Base-by-base conservation (phyloP, 2,113 vertebrate genomes). In the Xiphorhynchus elegans region DNA sequence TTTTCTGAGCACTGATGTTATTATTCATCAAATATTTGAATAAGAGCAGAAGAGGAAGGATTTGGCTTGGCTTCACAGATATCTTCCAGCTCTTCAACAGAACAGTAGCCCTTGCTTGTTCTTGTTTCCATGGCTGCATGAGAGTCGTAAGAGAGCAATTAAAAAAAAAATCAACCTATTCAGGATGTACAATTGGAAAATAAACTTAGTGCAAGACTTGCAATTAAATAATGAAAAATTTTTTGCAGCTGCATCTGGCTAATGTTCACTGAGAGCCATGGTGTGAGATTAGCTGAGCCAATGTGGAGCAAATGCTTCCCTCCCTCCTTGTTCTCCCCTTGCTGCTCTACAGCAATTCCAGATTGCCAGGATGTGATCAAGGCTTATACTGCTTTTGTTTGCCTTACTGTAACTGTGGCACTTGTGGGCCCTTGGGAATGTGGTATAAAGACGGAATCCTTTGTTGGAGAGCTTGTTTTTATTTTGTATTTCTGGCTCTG, bases 21-120 rank as follows among this genome's bases (percentile, higher is more conserved):
- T 40, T 82, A 21, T 44, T 60, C 58, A 37, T 73, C 87, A 62
- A 69, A 79, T 84, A 39, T 62, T 93, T 69, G 91, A 84, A 17
- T 11, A 20, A 46, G 69, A 52, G 64, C 78, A 63, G 29, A 28
- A 56, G 18, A 74, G 69, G 52, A 84, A 44, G 68, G 31, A 3
- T 49, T 68, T 95, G 89, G 77, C 64, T 75, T 31, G 1, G 52
- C 60, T 69, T 88, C 80, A 47, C 80, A 64, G 13, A 18, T 13
- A 15, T 44, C 56, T 83, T 39, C 66, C 75, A 81, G 59, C 75
- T 67, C 83, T 84, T 77, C 53, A 82, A 13, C 39, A 70, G 7
- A 50, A 37, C 72, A 78, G 80, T 5, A 82, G 84, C 52, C 37
- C 69, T 67, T 59, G 24, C 33, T 52, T 28, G 7, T n/a, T 74